Evolutionary conservation across 2,888 invertebrate species (phyloP).

Genomic region (Carterocephalus palaemon): DNA sequence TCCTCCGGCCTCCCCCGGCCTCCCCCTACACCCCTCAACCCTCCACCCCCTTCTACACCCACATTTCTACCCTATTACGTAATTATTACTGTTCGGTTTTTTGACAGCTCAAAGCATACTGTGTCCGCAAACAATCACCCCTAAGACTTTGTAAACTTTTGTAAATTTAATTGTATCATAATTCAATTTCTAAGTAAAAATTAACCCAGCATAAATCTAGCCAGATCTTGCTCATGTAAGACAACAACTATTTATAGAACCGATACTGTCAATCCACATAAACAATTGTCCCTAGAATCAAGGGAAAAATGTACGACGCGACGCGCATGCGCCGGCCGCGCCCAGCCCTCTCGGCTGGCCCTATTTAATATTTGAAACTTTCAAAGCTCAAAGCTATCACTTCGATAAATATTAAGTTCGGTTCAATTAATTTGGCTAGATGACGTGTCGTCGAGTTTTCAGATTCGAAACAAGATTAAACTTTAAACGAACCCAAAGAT

Average conservation of each 20-base stretch:
- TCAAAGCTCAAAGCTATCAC: constrained; percentile 29
- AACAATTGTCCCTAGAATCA: constrained; percentile 54
- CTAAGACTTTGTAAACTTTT: no score
- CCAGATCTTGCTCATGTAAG: no score
- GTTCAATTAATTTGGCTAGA: constrained; percentile 17
- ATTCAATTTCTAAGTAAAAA: no score
- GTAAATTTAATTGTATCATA: no score
- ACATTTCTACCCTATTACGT: constrained; percentile 39
- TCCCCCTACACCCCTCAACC: constrained; percentile 29
- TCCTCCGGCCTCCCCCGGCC: constrained; percentile 39
- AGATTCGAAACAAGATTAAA: no score
- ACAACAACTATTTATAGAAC: constrained; percentile 18
- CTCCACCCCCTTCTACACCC: constrained; percentile 15
- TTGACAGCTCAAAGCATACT: constrained; percentile 3
- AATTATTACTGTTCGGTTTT: constrained; percentile 33
- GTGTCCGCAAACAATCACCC: no score
- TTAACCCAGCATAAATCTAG: no score
- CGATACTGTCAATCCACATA: constrained; percentile 38
- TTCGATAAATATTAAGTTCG: constrained; percentile 31
- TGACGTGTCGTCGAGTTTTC: no score
- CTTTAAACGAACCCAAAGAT: no score
- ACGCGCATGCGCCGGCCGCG: constrained; percentile 67
- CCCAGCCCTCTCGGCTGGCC: constrained; percentile 58
- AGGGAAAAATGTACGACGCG: constrained; percentile 35
- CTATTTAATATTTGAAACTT: constrained; percentile 52